These are phyloP conservation scores for Clarias platycephalus DNA, from an alignment of 2,797 vertebrate genomes.

Conservation along the genomic window DNA sequence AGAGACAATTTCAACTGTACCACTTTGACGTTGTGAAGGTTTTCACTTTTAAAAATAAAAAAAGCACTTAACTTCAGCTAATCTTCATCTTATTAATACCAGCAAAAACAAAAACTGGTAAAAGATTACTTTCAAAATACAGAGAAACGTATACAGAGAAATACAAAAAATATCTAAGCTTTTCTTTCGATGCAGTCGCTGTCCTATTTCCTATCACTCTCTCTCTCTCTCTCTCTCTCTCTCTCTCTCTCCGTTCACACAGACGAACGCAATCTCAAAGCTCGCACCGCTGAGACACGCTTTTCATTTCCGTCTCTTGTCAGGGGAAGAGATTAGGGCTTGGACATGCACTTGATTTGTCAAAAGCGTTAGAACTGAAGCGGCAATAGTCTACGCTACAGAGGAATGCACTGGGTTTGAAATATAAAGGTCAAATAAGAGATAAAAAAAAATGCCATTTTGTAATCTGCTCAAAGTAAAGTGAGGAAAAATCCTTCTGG, in stretches of 20 bases:
- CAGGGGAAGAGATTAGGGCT: neutral
- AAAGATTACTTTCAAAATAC: neutral
- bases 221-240: neutral
- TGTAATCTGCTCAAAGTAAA: neutral
- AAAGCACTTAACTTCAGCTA: neutral
- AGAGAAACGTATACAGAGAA: no score
- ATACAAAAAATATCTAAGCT: neutral
- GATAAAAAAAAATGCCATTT: neutral
- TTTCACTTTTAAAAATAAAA: neutral
- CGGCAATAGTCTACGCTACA: neutral
- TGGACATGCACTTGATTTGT: neutral
- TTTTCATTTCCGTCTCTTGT: constrained; percentile 8
- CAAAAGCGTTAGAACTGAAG: neutral
- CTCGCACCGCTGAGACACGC: neutral
- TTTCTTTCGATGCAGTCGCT: neutral
- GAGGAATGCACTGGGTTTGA: neutral
- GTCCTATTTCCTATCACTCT: neutral
- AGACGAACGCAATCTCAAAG: neutral
- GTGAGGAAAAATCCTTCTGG: neutral
- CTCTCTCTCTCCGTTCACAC: neutral
- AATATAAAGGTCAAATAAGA: neutral
- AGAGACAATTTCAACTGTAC: neutral
- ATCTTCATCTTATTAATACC: neutral
- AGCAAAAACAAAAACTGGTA: neutral
- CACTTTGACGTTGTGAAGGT: neutral